Evolutionary conservation across 2,888 invertebrate genomes (phyloP), one percentile per base, ranked within the genome.

Genomic region (Ceraclea dissimilis): DNA sequence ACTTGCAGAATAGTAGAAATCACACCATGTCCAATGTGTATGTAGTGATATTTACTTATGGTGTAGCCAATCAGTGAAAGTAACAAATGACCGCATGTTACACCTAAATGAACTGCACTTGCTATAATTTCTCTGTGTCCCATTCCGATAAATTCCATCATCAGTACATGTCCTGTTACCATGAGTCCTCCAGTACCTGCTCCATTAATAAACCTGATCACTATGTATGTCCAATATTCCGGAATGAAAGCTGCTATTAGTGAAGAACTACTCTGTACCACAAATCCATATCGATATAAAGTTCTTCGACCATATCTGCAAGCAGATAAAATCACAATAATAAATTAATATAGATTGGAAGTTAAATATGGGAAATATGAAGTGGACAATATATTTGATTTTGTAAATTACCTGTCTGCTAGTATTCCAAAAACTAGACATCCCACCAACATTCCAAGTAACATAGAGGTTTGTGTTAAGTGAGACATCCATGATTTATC

Each of bases 111-210:
- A 66, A 85, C 86, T 1, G 84, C 65, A 13, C 85, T 82, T 4
- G 83, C 80, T 46, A 81, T 73, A 1, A 72, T 57, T 55, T 81
- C 80, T 59, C 82, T 72, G 64, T 76, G 76, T 63, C 76, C 70
- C 0, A 74, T 72, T 1, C 85, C 85, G 20, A 84, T 78, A 48
- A 83, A 76, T 67, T 86, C 86, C 85, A 86, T 85, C 2, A 84
- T 70, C 10, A 85, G 75, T 2, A 78, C 77, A 52, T 76, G 77
- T n/a, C 74, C 71, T 11, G 66, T 70, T 39, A 89, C 85, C 87
- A 92, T 92, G 0, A 87, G 86, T n/a, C 91, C 92, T 49, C 89
- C 90, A 1, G 88, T 87, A 1, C 88, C 86, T 63, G 84, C 70
- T 2, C 88, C 90, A 8, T 84, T 79, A 8, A 88, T 66, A 65